Conservation (phyloP, 1,140 invertebrate genomes). For the Ganaspis sp. region DNA sequence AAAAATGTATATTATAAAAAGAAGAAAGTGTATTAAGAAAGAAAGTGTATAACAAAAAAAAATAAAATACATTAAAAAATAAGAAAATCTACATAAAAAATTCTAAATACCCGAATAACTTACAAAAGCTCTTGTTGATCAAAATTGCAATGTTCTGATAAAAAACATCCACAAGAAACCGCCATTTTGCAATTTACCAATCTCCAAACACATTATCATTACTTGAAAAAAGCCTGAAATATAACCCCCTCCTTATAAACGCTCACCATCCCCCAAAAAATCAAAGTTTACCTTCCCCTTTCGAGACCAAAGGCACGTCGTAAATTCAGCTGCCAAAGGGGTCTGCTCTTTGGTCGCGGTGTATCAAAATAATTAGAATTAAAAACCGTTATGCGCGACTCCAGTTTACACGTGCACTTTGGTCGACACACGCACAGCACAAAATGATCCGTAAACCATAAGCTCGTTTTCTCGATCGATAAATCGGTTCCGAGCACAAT, state of each 20-base stretch:
- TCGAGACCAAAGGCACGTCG: background rate
- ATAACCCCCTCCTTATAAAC: background rate
- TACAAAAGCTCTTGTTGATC: too few species aligned
- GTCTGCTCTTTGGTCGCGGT: constrained; percentile 35
- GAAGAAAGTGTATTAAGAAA: too few species aligned
- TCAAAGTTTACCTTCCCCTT: constrained; percentile 10
- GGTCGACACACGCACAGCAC: constrained; percentile 28
- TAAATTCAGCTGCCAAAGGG: constrained; percentile 41
- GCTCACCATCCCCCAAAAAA: background rate
- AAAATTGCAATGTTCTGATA: too few species aligned
- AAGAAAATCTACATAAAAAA: too few species aligned
- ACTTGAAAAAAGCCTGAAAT: background rate
- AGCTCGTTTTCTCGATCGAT: constrained; percentile 57
- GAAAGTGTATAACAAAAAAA: too few species aligned
- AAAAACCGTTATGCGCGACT: constrained; percentile 64
- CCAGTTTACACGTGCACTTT: background rate
- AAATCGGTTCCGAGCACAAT: constrained; percentile 59
- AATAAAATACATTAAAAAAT: too few species aligned
- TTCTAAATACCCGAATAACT: too few species aligned
- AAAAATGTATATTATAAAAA: too few species aligned
- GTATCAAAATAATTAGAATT: constrained; percentile 67
- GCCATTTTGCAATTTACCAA: too few species aligned
- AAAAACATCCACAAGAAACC: too few species aligned
- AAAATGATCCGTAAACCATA: constrained; percentile 34
- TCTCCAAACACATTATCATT: too few species aligned